Conservation (phyloP, 2,113 vertebrate species). For the Panthera leo region DNA sequence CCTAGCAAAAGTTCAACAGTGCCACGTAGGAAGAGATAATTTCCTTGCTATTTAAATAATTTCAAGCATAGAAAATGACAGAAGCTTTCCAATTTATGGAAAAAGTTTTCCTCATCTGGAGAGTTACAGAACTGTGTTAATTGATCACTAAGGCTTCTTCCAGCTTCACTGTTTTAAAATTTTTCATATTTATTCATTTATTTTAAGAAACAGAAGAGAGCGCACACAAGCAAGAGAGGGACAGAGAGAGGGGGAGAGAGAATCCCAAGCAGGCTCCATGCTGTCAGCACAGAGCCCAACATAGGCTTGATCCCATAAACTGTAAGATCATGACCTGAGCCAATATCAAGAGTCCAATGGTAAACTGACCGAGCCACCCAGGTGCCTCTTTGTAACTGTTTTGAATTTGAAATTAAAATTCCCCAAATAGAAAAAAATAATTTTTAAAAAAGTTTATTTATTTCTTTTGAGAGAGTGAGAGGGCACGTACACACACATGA, state of each 20-base stretch:
- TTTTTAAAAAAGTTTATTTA: background rate
- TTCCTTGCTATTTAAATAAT: conserved; percentile 24
- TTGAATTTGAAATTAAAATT: conserved; percentile 1
- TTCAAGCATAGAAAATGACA: background rate
- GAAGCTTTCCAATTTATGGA: background rate
- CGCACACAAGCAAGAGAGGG: no score
- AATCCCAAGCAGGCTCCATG: no score
- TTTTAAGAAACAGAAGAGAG: no score
- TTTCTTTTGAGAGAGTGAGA: no score
- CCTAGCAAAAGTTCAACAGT: background rate
- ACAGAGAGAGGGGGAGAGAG: no score
- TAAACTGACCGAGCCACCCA: no score
- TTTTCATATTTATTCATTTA: no score
- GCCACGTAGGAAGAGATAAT: background rate
- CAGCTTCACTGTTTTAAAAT: background rate
- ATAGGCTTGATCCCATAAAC: no score
- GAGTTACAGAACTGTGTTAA: background rate
- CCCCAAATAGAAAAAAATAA: background rate
- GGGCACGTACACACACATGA: no score
- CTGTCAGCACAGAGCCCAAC: no score
- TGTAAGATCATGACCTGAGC: no score
- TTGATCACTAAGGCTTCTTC: background rate
- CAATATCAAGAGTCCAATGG: no score
- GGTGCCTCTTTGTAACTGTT: background rate
- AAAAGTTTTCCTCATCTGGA: background rate